These are phyloP conservation scores for Alviniconcha marisindica DNA, from an alignment of 1,140 invertebrate species.

Conservation along the genomic window DNA sequence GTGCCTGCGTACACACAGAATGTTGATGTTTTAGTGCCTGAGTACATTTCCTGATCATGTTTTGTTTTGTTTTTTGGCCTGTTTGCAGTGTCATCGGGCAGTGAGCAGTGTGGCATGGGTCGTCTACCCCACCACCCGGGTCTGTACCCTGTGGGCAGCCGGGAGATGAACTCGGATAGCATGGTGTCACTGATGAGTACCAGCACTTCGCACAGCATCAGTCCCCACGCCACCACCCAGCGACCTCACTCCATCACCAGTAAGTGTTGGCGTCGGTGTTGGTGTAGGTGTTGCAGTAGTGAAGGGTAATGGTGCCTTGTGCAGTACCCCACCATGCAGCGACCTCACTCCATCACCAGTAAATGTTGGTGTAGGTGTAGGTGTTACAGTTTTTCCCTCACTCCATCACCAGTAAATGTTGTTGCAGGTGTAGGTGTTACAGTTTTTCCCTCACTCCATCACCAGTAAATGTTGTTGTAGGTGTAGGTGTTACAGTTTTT, in stretches of 20 bases:
- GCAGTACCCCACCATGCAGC: constrained; percentile 78
- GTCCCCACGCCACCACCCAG: constrained; percentile 80
- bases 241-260: constrained; percentile 89
- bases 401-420: too few relatives aligned
- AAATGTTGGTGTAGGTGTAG: constrained; percentile 66
- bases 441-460: too few relatives aligned
- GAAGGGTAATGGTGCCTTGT: too few relatives aligned
- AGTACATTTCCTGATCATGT: neutral
- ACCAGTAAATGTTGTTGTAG: too few relatives aligned
- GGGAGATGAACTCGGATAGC: constrained; percentile 81
- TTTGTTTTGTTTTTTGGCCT: constrained; percentile 25
- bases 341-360: constrained; percentile 90
- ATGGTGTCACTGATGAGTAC: constrained; percentile 85
- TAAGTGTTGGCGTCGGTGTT: constrained; percentile 75
- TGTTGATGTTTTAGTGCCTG: too few relatives aligned
- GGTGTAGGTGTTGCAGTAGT: too few relatives aligned
- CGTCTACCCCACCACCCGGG: constrained; percentile 53
- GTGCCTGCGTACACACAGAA: too few relatives aligned
- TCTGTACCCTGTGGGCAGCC: constrained; percentile 41
- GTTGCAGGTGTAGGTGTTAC: too few relatives aligned
- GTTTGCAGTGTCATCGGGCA: constrained; percentile 78
- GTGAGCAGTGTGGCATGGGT: constrained; percentile 76
- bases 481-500: too few relatives aligned
- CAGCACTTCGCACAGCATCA: constrained; percentile 79
- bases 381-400: too few relatives aligned